A percentile compares a stretch with the other conserved stretches of the same genome.
phyloP scores from a whole-genome alignment of 2,113 vertebrate species.

The Gymnogyps californianus region DNA sequence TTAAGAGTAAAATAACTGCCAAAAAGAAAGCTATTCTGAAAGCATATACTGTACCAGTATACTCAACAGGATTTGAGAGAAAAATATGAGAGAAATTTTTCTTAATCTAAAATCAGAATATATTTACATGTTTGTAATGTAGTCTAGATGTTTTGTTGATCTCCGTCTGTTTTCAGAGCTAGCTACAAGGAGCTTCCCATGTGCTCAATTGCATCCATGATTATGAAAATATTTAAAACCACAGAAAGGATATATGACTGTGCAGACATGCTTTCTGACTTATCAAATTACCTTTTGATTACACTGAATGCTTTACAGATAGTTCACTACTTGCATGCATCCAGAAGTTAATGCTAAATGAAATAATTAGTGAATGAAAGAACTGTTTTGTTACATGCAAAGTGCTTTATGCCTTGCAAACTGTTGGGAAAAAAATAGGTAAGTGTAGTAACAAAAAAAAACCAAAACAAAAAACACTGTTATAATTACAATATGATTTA shows the following conservation, averaged over 20 bases:
- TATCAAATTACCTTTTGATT: neutral
- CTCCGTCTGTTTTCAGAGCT: neutral
- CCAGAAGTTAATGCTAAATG: neutral
- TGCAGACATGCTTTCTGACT: neutral
- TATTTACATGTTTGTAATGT: neutral
- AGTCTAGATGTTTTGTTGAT: neutral
- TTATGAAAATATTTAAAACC: neutral
- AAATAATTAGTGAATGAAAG: neutral
- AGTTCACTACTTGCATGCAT: neutral
- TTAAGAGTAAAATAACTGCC: neutral
- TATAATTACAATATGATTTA: neutral
- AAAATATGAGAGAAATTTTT: neutral
- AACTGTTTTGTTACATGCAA: neutral
- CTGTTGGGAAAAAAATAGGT: neutral
- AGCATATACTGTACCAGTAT: neutral
- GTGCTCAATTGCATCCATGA: neutral
- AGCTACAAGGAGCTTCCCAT: neutral
- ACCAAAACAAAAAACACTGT: neutral
- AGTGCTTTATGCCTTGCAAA: neutral
- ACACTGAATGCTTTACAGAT: neutral
- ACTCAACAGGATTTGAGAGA: neutral
- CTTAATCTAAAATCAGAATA: neutral
- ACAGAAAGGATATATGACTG: neutral
- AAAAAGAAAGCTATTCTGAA: neutral
- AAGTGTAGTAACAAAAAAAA: neutral